Conservation (phyloP, 2,113 vertebrate genomes). For the Cheilinus undulatus region DNA sequence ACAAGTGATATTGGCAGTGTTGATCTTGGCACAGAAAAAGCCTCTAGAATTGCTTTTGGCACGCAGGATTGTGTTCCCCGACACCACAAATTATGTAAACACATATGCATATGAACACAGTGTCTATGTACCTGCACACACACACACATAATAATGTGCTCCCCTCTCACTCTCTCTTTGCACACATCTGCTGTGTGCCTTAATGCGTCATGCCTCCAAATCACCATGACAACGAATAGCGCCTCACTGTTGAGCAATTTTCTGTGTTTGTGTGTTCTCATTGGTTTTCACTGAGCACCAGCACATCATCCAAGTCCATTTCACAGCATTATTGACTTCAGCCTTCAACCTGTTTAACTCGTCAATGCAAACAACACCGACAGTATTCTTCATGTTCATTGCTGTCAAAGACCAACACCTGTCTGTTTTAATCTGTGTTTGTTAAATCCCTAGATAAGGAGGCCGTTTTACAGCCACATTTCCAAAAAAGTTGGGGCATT, state of each 20-base stretch:
- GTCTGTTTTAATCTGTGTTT: too few species aligned
- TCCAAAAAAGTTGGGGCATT: too few species aligned
- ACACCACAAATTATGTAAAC: slow-evolving; percentile 32
- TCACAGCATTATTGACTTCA: slow-evolving; percentile 19
- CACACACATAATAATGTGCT: slow-evolving; percentile 3
- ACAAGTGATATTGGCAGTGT: slow-evolving; percentile 71
- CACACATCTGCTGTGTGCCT: slow-evolving; percentile 6
- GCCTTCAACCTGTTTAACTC: slow-evolving; percentile 1
- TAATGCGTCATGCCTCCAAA: slow-evolving; percentile 22
- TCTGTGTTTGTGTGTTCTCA: background rate
- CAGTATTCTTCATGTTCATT: background rate
- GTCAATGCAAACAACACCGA: background rate
- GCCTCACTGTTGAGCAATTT: slow-evolving; percentile 28
- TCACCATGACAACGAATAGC: slow-evolving; percentile 51
- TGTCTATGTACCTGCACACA: slow-evolving; percentile 1
- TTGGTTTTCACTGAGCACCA: slow-evolving; percentile 23
- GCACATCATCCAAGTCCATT: slow-evolving; percentile 15
- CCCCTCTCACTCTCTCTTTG: background rate
- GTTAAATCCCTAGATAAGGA: background rate
- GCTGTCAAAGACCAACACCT: background rate
- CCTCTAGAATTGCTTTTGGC: slow-evolving; percentile 47
- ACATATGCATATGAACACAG: slow-evolving; percentile 14
- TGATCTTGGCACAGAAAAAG: slow-evolving; percentile 59
- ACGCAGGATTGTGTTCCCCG: slow-evolving; percentile 32
- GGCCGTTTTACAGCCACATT: too few species aligned